Evolutionary conservation across 2,888 invertebrate genomes (phyloP).

Genomic region (Pseudococcus jackbeardsleyi): DNA sequence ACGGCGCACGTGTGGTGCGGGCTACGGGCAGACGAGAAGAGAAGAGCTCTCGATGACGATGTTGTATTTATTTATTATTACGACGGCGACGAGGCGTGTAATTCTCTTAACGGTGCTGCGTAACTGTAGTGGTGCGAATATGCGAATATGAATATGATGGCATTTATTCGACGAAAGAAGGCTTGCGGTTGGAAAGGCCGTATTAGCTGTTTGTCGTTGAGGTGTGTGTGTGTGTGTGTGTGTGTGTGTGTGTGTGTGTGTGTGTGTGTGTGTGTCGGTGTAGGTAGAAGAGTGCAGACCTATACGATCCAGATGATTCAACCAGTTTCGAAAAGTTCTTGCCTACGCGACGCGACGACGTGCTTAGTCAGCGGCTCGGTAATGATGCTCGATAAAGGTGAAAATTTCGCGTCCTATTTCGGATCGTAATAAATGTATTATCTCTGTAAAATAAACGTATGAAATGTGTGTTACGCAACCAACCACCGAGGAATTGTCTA

Average conservation of each 20-base stretch:
- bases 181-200: background rate
- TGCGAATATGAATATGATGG: background rate
- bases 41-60: background rate
- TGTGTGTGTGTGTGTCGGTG: too few species aligned
- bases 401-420: conserved; percentile 3
- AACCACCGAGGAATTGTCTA: background rate
- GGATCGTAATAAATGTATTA: background rate
- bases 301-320: background rate
- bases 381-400: background rate
- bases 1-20: background rate
- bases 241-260: too few species aligned
- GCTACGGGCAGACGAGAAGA: background rate
- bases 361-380: background rate
- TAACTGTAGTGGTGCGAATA: background rate
- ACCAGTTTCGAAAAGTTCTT: background rate
- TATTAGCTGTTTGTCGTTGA: background rate
- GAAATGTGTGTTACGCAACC: background rate
- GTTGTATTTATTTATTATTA: background rate
- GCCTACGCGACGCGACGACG: background rate
- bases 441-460: background rate
- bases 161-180: background rate
- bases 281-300: background rate
- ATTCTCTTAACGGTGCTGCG: background rate
- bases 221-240: too few species aligned
- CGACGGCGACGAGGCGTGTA: too few species aligned